Percentiles rank a stretch among this genome's conserved stretches.
phyloP scores from a whole-genome alignment of 64 coral and sea anemone species.

The Acropora yongei region DNA sequence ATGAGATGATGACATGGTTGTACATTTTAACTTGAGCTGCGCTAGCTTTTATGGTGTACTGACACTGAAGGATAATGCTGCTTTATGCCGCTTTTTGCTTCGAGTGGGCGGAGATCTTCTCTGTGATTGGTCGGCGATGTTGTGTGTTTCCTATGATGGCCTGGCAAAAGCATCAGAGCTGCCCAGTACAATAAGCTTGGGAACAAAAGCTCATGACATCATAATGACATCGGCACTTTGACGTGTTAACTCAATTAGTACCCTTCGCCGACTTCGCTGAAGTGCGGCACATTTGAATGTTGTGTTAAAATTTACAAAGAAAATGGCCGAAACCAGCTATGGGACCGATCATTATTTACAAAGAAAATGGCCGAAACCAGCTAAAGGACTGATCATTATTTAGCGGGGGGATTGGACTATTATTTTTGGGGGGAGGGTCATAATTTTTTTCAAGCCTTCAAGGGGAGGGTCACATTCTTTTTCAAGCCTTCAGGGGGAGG shows the following conservation, averaged over 20 bases:
- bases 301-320: constrained; percentile 7
- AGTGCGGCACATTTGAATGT: not conserved
- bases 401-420: too few species aligned
- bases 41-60: too few species aligned
- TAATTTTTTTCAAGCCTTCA: too few species aligned
- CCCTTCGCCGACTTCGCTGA: not conserved
- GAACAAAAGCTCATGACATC: not conserved
- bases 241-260: not conserved
- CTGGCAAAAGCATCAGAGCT: not conserved
- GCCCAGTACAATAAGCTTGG: not conserved
- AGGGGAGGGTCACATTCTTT: too few species aligned
- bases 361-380: too few species aligned
- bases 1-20: too few species aligned
- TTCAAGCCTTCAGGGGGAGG: too few species aligned
- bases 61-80: too few species aligned
- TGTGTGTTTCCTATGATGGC: too few species aligned
- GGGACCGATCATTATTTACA: not conserved
- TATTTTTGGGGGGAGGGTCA: too few species aligned
- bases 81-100: constrained; percentile 20
- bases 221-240: not conserved
- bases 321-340: not conserved
- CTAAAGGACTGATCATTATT: too few species aligned
- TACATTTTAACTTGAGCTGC: too few species aligned
- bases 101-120: constrained; percentile 34
- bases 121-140: constrained; percentile 12